Conservation (phyloP, 2,113 vertebrate genomes). For the Willisornis vidua region DNA sequence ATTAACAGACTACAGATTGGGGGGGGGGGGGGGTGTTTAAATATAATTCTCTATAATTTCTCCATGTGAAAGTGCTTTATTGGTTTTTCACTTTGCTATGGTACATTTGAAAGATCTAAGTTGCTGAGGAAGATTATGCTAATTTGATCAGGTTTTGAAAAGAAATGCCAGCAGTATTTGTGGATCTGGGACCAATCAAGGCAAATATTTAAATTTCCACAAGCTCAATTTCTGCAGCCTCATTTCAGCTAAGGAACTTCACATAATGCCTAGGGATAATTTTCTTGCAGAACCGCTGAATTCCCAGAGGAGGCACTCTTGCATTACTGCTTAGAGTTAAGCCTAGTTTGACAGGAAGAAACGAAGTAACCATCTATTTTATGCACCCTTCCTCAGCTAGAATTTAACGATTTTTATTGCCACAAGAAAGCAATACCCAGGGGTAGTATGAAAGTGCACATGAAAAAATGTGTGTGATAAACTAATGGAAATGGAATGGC, state of each 20-base stretch:
- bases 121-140: conserved; percentile 24
- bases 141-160: conserved; percentile 22
- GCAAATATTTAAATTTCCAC: conserved; percentile 9
- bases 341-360: conserved; percentile 37
- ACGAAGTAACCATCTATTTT: conserved; percentile 25
- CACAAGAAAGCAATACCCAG: conserved; percentile 19
- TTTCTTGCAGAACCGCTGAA: conserved; percentile 68
- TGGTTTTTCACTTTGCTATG: neutral
- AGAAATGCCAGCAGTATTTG: neutral
- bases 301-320: conserved; percentile 80
- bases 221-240: conserved; percentile 20
- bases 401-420: conserved; percentile 18
- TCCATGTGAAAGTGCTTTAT: neutral
- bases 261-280: neutral
- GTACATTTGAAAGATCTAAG: neutral
- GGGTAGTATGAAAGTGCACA: neutral
- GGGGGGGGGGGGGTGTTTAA: too few species aligned
- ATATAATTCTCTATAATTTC: neutral
- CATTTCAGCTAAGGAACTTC: neutral
- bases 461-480: neutral
- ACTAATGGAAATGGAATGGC: neutral
- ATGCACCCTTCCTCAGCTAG: neutral
- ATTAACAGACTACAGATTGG: neutral
- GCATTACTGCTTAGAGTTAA: conserved; percentile 59
- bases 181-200: conserved; percentile 1